Conservation (phyloP, 2,797 vertebrate genomes). For the Phrynocephalus guinanensis region DNA sequence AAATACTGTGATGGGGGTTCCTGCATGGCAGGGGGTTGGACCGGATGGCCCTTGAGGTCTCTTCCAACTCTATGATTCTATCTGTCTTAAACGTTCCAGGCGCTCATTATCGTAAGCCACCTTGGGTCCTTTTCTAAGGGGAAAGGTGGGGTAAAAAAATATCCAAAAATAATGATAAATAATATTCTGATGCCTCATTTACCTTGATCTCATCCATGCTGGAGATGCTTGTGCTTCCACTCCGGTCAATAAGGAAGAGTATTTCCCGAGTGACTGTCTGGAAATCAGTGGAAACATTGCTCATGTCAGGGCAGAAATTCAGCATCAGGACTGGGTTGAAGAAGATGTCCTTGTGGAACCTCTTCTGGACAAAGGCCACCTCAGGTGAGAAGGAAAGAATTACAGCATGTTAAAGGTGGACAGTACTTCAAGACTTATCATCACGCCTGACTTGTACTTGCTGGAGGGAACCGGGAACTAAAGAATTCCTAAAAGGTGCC, state of each 20-base stretch:
- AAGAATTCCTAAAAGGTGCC: neutral
- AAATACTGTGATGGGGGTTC: too few relatives aligned
- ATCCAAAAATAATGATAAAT: too few relatives aligned
- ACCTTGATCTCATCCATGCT: slow-evolving; percentile 88
- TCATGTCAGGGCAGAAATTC: slow-evolving; percentile 91
- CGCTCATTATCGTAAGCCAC: too few relatives aligned
- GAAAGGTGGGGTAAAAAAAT: too few relatives aligned
- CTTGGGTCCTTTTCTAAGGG: too few relatives aligned
- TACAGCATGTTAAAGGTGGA: neutral
- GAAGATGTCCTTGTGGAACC: slow-evolving; percentile 95
- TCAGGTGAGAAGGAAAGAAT: slow-evolving; percentile 57
- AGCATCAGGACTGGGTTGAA: slow-evolving; percentile 93
- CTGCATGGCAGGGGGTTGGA: too few relatives aligned
- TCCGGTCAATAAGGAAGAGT: slow-evolving; percentile 89
- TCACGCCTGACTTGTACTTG: neutral
- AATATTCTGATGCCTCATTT: neutral
- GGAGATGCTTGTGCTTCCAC: slow-evolving; percentile 75
- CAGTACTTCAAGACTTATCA: neutral
- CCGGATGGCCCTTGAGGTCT: too few relatives aligned
- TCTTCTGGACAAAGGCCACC: slow-evolving; percentile 92
- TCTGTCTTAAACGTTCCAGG: too few relatives aligned
- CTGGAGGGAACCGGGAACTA: neutral
- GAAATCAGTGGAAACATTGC: slow-evolving; percentile 80
- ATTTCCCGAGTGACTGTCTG: slow-evolving; percentile 89
- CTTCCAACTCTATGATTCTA: too few relatives aligned